A percentile compares a stretch with the other conserved stretches of the same genome.
These are phyloP conservation scores for Lamproptera curius DNA, from an alignment of 2,888 invertebrate genomes.

Conservation along the genomic window DNA sequence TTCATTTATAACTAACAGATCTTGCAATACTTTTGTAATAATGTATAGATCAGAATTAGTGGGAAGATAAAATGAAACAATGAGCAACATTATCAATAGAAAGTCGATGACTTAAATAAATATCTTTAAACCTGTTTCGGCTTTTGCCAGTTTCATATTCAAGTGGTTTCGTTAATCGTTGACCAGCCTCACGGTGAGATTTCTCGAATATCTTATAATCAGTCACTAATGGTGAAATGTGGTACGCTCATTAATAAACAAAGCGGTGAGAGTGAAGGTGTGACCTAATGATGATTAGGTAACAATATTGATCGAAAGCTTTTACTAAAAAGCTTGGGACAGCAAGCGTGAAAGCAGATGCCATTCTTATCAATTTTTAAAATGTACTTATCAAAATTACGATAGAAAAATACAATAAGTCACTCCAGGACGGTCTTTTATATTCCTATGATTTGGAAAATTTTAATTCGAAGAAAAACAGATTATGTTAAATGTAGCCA, in stretches of 20 bases:
- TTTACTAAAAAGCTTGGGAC: too few species aligned
- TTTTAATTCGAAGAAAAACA: too few species aligned
- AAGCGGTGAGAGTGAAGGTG: conserved; percentile 43
- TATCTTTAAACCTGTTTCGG: conserved; percentile 51
- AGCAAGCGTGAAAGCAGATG: too few species aligned
- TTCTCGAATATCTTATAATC: conserved; percentile 43
- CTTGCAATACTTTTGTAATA: too few species aligned
- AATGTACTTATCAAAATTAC: too few species aligned
- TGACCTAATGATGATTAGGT: conserved; percentile 19
- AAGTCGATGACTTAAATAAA: conserved; percentile 48
- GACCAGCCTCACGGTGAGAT: conserved; percentile 35
- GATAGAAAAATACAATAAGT: too few species aligned
- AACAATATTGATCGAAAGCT: too few species aligned
- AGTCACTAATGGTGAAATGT: conserved; percentile 43
- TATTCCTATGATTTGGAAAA: too few species aligned
- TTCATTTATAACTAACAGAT: too few species aligned
- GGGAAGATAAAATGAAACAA: conserved; percentile 46
- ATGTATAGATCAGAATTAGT: not conserved
- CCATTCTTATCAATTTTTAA: too few species aligned
- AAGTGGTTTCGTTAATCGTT: conserved; percentile 32
- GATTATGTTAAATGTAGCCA: too few species aligned
- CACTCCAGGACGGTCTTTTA: too few species aligned
- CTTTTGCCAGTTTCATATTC: conserved; percentile 33
- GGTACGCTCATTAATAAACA: conserved; percentile 49
- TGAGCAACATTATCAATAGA: conserved; percentile 51